Evolutionary conservation across 1,140 invertebrate species (phyloP).

Genomic region (Drosophila lacertosa): DNA sequence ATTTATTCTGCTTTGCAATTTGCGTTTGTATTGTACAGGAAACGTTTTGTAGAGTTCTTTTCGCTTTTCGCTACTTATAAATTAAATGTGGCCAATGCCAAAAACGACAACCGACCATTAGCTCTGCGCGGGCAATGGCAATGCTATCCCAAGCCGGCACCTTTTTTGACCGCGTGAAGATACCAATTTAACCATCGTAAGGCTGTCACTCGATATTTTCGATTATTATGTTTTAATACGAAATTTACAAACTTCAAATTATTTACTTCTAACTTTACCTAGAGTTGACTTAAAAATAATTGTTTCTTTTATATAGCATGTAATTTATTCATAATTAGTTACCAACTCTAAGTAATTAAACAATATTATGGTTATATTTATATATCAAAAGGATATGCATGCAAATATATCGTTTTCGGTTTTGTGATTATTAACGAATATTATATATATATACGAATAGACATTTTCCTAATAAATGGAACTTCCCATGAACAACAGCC

Average conservation of each 20-base stretch:
- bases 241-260: not conserved
- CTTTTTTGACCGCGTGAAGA: conserved; percentile 21
- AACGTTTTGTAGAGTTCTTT: not conserved
- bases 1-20: not conserved
- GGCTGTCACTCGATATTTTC: conserved; percentile 1
- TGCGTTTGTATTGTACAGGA: not conserved
- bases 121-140: conserved; percentile 62
- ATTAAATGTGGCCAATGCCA: conserved; percentile 11
- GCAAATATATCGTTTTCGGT: too few species aligned
- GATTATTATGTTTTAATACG: not conserved
- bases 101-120: conserved; percentile 29
- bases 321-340: too few species aligned
- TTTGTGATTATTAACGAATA: too few species aligned
- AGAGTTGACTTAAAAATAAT: not conserved
- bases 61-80: conserved; percentile 1
- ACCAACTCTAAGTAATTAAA: too few species aligned
- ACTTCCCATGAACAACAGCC: too few species aligned
- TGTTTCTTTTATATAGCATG: not conserved
- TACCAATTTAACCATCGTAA: conserved; percentile 3
- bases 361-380: too few species aligned
- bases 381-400: too few species aligned
- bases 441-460: too few species aligned
- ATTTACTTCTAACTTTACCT: not conserved
- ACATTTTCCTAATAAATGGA: too few species aligned
- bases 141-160: conserved; percentile 52